Percentiles rank a stretch among this genome's conserved stretches.
Evolutionary conservation across 2,888 invertebrate genomes (phyloP).

Genomic region (Drosophila diplacantha): DNA sequence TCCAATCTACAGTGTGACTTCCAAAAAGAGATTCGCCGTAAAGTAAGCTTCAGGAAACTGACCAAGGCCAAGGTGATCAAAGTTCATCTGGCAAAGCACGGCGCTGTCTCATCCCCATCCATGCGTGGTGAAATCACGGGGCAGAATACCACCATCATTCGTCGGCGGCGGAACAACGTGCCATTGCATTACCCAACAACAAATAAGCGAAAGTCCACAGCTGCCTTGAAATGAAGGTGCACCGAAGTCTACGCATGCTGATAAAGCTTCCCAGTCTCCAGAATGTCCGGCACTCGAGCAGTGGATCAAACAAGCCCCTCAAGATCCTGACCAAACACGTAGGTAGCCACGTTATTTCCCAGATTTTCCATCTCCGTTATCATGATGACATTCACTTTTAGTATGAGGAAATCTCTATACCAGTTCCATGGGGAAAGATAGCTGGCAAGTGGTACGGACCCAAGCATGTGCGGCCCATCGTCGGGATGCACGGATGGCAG

Average conservation of each 20-base stretch:
- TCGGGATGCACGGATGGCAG: conserved; percentile 88
- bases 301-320: conserved; percentile 35
- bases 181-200: conserved; percentile 10
- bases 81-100: conserved; percentile 31
- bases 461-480: conserved; percentile 81
- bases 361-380: background rate
- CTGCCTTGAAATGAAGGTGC: conserved; percentile 39
- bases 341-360: conserved; percentile 9
- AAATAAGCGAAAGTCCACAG: background rate
- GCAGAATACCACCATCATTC: conserved; percentile 5
- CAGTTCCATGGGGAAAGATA: conserved; percentile 84
- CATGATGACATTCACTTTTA: conserved; percentile 47
- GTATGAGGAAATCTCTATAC: conserved; percentile 83
- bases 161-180: conserved; percentile 6
- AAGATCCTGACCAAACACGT: conserved; percentile 54
- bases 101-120: conserved; percentile 12
- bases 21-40: background rate
- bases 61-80: conserved; percentile 40
- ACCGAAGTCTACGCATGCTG: conserved; percentile 30
- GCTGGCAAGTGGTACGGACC: conserved; percentile 86
- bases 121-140: conserved; percentile 40
- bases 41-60: conserved; percentile 17
- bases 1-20: background rate
- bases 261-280: conserved; percentile 18
- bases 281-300: conserved; percentile 24